These are phyloP conservation scores for Syngnathus typhle DNA, from an alignment of 2,113 vertebrate genomes.

Conservation along the genomic window DNA sequence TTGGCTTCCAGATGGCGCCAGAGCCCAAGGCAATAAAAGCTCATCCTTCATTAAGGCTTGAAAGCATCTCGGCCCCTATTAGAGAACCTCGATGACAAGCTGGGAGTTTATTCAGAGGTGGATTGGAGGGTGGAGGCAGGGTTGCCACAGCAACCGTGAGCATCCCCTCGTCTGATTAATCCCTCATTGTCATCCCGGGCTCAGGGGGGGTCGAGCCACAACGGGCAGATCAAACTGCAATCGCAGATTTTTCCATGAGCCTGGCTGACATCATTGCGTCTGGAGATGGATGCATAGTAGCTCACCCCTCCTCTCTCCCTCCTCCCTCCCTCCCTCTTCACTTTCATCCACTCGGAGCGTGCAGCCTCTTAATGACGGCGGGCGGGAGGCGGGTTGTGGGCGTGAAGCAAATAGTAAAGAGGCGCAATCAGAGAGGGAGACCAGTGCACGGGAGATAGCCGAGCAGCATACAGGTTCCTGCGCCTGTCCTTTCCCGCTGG, in stretches of 20 bases:
- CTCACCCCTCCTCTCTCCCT: slow-evolving; percentile 56
- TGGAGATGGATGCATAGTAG: slow-evolving; percentile 63
- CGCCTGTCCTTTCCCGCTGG: slow-evolving; percentile 5
- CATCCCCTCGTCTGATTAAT: not conserved
- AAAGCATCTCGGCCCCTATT: not conserved
- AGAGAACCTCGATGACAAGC: not conserved
- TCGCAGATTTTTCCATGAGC: slow-evolving; percentile 26
- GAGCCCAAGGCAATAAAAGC: slow-evolving; percentile 34
- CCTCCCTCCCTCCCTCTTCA: slow-evolving; percentile 49
- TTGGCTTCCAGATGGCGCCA: slow-evolving; percentile 62
- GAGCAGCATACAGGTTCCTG: slow-evolving; percentile 25
- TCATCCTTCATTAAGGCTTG: not conserved
- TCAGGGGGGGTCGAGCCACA: not conserved
- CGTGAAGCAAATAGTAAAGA: slow-evolving; percentile 61
- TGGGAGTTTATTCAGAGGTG: not conserved
- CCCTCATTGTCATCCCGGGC: not conserved
- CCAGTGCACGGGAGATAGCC: slow-evolving; percentile 54
- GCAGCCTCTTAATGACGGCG: slow-evolving; percentile 54
- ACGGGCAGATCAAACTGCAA: not conserved
- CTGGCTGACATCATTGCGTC: slow-evolving; percentile 76
- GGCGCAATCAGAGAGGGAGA: slow-evolving; percentile 37
- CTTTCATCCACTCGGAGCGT: slow-evolving; percentile 25
- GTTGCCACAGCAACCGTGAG: not conserved
- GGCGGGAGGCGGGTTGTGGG: slow-evolving; percentile 64
- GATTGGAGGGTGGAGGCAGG: not conserved